These are phyloP conservation scores for Norana najaformis DNA, from an alignment of 2,888 invertebrate genomes.

Conservation along the genomic window DNA sequence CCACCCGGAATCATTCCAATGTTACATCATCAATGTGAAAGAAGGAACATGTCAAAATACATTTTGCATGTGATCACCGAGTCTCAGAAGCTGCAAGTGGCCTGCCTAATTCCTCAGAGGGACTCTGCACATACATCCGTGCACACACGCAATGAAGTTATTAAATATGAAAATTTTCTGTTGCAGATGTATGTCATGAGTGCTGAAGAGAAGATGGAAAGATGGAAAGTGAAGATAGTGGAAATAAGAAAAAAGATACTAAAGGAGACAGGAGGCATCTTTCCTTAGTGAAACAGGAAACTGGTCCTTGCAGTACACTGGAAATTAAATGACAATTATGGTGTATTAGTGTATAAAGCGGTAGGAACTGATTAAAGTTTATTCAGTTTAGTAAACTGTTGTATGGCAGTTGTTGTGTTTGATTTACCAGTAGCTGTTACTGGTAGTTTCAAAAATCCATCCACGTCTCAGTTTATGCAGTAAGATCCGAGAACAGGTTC, in stretches of 20 bases:
- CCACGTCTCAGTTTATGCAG: too few species aligned
- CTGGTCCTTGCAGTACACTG: background rate
- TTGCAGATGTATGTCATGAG: slow-evolving; percentile 50
- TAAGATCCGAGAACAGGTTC: background rate
- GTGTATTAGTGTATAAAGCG: background rate
- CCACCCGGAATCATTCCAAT: too few species aligned
- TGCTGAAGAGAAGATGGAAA: slow-evolving; percentile 51
- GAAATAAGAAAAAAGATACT: slow-evolving; percentile 49
- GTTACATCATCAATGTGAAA: too few species aligned
- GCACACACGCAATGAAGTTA: too few species aligned
- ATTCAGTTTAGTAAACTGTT: background rate
- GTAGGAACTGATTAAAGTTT: background rate
- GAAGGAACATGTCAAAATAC: background rate
- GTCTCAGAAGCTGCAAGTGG: background rate
- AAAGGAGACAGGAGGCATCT: slow-evolving; percentile 42
- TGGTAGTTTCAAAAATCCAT: background rate
- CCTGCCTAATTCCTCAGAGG: background rate
- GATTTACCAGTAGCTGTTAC: background rate
- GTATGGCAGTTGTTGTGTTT: background rate
- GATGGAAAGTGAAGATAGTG: slow-evolving; percentile 52
- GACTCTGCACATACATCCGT: background rate
- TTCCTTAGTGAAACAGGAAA: slow-evolving; percentile 17
- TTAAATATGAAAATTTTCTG: background rate
- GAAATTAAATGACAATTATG: background rate
- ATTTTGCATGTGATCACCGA: background rate